phyloP scores from a whole-genome alignment of 2,113 vertebrate genomes.

The Plectropomus leopardus region DNA sequence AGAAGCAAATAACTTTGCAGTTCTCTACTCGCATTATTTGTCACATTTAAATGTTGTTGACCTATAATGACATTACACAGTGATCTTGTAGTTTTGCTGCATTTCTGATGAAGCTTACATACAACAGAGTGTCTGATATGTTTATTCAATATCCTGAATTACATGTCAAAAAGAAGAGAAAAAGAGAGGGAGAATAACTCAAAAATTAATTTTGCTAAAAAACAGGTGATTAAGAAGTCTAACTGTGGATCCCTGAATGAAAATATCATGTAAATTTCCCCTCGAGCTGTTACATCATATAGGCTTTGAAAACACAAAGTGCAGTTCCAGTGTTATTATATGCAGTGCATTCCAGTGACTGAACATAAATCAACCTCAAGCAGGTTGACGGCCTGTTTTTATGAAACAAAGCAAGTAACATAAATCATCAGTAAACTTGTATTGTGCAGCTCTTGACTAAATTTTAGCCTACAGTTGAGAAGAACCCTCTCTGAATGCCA shows the following conservation, averaged over 20 bases:
- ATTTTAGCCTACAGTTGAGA: conserved; percentile 50
- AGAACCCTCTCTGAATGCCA: conserved; percentile 49
- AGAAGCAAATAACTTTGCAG: background rate
- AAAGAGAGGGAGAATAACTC: background rate
- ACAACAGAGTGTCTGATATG: background rate
- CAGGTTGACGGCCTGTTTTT: conserved; percentile 38
- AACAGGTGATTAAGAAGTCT: conserved; percentile 20
- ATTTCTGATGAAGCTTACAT: background rate
- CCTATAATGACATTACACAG: background rate
- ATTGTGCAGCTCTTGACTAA: conserved; percentile 37
- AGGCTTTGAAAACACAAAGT: background rate
- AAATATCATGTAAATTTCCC: background rate
- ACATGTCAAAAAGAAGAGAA: background rate
- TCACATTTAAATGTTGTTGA: background rate
- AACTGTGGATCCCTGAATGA: background rate
- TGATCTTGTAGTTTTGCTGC: background rate
- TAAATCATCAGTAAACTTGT: conserved; percentile 62
- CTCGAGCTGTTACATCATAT: background rate
- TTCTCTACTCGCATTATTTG: background rate
- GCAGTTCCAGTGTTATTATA: conserved; percentile 32
- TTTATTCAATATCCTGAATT: background rate
- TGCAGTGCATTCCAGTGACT: conserved; percentile 31
- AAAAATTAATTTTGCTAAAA: background rate
- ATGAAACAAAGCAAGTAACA: conserved; percentile 49
- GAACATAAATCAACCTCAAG: conserved; percentile 62